Conservation (phyloP, 2,113 vertebrate genomes). For the Eolophus roseicapilla region DNA sequence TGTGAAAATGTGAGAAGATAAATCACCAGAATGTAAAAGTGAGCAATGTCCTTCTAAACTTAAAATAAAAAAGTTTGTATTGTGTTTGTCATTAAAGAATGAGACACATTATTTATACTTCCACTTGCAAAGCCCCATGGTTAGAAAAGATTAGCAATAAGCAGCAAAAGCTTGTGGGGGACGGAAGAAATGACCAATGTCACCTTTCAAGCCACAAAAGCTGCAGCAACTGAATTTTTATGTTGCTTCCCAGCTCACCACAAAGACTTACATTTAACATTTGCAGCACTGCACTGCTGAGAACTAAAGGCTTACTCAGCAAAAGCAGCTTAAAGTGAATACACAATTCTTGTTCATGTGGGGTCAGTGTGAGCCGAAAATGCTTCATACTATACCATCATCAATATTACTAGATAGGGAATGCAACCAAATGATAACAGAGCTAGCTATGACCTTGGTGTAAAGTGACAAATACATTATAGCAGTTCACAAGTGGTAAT, state of each 20-base stretch:
- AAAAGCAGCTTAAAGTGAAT: not conserved
- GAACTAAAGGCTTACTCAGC: conserved; percentile 50
- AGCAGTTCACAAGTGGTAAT: conserved; percentile 60
- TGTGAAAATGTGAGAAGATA: not conserved
- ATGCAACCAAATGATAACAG: conserved; percentile 40
- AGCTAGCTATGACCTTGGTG: conserved; percentile 58
- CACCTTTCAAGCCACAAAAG: conserved; percentile 31
- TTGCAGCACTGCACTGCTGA: not conserved
- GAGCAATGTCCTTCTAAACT: not conserved
- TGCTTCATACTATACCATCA: not conserved
- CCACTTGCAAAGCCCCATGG: not conserved
- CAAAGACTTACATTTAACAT: conserved; percentile 61
- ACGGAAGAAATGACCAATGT: not conserved
- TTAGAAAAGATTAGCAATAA: conserved; percentile 5
- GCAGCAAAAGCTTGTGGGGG: not conserved
- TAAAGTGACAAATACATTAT: conserved; percentile 54
- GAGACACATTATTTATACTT: not conserved
- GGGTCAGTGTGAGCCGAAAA: not conserved
- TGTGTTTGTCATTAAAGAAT: not conserved
- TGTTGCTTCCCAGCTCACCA: conserved; percentile 19
- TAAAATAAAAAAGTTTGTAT: not conserved
- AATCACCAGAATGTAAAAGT: not conserved
- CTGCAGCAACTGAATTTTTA: conserved; percentile 58
- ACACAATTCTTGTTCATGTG: not conserved
- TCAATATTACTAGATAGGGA: conserved; percentile 27